Conservation (phyloP, 1,140 invertebrate genomes). For the Euura saliciscinereae region DNA sequence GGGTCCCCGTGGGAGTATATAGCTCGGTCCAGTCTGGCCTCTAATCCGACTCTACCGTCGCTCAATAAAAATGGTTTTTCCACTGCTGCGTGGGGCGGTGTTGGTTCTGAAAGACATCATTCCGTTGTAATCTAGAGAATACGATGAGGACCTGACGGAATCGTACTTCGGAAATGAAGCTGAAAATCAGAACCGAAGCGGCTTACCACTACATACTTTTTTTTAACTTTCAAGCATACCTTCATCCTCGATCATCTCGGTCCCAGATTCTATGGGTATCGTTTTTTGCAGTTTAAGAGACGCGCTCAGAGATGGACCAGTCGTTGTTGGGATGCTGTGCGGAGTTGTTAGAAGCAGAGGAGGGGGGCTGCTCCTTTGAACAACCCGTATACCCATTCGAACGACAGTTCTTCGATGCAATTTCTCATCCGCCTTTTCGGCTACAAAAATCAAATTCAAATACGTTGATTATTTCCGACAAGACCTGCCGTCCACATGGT, state of each 20-base stretch:
- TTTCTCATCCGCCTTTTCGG: slow-evolving; percentile 77
- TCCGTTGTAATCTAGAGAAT: neutral
- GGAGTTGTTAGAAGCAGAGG: slow-evolving; percentile 49
- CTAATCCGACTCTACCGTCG: slow-evolving; percentile 76
- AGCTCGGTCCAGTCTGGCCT: slow-evolving; percentile 91
- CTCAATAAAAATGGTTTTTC: slow-evolving; percentile 69
- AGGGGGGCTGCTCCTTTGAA: slow-evolving; percentile 65
- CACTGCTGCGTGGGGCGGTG: slow-evolving; percentile 55
- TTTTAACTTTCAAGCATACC: slow-evolving; percentile 28
- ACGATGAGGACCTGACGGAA: no score
- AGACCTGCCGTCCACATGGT: slow-evolving; percentile 10
- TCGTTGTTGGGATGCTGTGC: slow-evolving; percentile 41
- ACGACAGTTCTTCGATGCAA: slow-evolving; percentile 75
- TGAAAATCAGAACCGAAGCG: neutral
- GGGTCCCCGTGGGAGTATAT: slow-evolving; percentile 93
- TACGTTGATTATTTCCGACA: neutral
- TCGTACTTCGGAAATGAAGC: no score
- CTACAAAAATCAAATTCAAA: slow-evolving; percentile 52
- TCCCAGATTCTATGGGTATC: slow-evolving; percentile 31
- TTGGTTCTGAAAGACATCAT: slow-evolving; percentile 37
- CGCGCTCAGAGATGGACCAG: slow-evolving; percentile 6
- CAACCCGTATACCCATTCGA: slow-evolving; percentile 82
- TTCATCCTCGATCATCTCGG: slow-evolving; percentile 39
- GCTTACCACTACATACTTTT: neutral
- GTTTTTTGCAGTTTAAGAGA: slow-evolving; percentile 23